Base-by-base conservation (phyloP, 2,113 vertebrate species). In the Crocuta crocuta region DNA sequence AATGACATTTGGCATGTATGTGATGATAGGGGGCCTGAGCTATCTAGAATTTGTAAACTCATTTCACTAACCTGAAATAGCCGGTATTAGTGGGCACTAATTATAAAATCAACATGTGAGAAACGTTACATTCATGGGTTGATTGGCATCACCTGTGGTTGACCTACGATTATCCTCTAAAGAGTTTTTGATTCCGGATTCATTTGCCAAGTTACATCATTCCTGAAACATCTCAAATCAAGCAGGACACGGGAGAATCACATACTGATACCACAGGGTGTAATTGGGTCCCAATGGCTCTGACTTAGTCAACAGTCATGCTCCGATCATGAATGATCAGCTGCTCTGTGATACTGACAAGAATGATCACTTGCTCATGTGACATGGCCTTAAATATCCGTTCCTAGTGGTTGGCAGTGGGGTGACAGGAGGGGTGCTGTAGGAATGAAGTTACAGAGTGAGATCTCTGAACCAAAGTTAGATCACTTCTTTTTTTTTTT, bases 141-240 rank as follows among this genome's bases (percentile, higher is more conserved):
- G 45, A 74, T 39, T 94, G 63, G 58, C 28, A 89, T 89, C 4
- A 35, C 16, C 68, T 1, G 50, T 65, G 76, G 88, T 55, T 93
- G 39, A 85, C 78, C 58, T 68, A 74, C 93, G 93, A 87, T 94
- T 83, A 74, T 39, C 50, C 95, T 82, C 74, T 81, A 93, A 96
- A 94, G 88, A 31, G 5, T 10, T 82, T 97, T 81, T 70, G 48
- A 85, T 83, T 97, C 85, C 76, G 39, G 28, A 70, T 92, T 96
- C 23, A 11, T 53, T 93, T 97, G 76, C 63, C 65, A 94, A 95
- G 78, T 96, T 58, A 76, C 24, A 65, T 87, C 65, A 92, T 94
- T 89, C 19, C 24, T 90, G 55, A 87, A 81, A 45, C 17, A 33
- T 95, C 45, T 95, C 9, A 35, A 71, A 45, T 61, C 63, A 91